These are phyloP conservation scores for Hecatera dysodea DNA, from an alignment of 2,888 invertebrate species.

Conservation along the genomic window DNA sequence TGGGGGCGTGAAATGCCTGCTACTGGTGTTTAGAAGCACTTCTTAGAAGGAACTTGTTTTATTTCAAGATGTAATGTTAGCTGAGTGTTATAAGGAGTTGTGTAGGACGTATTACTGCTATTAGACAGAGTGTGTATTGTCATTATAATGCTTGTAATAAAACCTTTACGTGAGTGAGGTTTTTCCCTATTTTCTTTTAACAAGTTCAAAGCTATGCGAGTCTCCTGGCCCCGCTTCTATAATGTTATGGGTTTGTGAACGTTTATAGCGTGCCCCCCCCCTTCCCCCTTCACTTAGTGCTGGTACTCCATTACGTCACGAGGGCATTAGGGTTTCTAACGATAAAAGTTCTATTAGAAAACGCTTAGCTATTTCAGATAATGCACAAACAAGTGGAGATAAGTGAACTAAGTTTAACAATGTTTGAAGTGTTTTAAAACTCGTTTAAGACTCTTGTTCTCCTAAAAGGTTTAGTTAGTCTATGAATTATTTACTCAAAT, in stretches of 20 bases:
- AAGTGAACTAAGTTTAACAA: conserved; percentile 30
- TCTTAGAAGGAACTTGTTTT: conserved; percentile 21
- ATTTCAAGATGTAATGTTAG: conserved; percentile 19
- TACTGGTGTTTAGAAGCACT: conserved; percentile 12
- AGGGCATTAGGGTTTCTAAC: conserved; percentile 38
- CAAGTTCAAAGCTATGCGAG: conserved; percentile 9
- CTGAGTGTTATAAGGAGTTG: background rate
- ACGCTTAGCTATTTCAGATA: conserved; percentile 49
- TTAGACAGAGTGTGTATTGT: conserved; percentile 3
- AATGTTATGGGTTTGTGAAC: conserved; percentile 30
- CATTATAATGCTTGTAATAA: background rate
- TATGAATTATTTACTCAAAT: conserved; percentile 3
- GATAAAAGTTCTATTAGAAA: conserved; percentile 59
- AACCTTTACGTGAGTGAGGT: background rate
- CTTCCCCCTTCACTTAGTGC: conserved; percentile 28
- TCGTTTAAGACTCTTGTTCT: conserved; percentile 6
- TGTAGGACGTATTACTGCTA: background rate
- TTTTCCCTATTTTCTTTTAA: background rate
- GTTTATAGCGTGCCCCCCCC: conserved; percentile 20
- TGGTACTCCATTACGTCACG: conserved; percentile 52
- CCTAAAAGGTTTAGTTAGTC: conserved; percentile 19
- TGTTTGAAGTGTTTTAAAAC: conserved; percentile 14
- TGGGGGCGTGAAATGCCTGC: conserved; percentile 32
- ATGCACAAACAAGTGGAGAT: conserved; percentile 33
- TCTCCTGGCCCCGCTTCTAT: conserved; percentile 2